Conservation (phyloP, 2,113 vertebrate genomes). For the Puntigrus tetrazona region DNA sequence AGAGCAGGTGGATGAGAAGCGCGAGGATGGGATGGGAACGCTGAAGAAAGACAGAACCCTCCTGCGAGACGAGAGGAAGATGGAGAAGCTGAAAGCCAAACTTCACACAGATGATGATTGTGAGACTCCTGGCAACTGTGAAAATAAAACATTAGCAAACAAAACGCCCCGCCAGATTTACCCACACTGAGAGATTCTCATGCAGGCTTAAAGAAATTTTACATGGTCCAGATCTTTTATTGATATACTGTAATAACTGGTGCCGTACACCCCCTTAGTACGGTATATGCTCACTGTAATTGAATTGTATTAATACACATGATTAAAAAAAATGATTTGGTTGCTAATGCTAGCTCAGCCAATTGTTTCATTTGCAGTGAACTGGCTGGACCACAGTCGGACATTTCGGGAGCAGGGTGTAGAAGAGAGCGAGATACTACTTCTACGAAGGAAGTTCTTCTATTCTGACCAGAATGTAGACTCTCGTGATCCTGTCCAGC, state of each 20-base stretch:
- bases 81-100: slow-evolving; percentile 99
- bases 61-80: slow-evolving; percentile 93
- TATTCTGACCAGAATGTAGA: slow-evolving; percentile 99
- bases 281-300: neutral
- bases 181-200: neutral
- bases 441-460: slow-evolving; percentile 95
- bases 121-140: slow-evolving; percentile 72
- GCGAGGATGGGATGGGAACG: slow-evolving; percentile 90
- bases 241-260: neutral
- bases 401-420: slow-evolving; percentile 97
- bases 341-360: slow-evolving; percentile 6
- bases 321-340: neutral
- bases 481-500: slow-evolving; percentile 94
- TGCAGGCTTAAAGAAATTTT: neutral
- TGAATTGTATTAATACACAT: neutral
- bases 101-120: slow-evolving; percentile 98
- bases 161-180: neutral
- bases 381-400: slow-evolving; percentile 97
- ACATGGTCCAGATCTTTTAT: neutral
- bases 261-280: neutral
- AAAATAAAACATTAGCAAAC: slow-evolving; percentile 7
- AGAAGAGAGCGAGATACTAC: slow-evolving; percentile 90
- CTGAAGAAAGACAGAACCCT: slow-evolving; percentile 93
- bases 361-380: slow-evolving; percentile 79
- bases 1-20: slow-evolving; percentile 89